phyloP scores from a whole-genome alignment of 2,113 vertebrate species.

The Gallinago jamesoni region DNA sequence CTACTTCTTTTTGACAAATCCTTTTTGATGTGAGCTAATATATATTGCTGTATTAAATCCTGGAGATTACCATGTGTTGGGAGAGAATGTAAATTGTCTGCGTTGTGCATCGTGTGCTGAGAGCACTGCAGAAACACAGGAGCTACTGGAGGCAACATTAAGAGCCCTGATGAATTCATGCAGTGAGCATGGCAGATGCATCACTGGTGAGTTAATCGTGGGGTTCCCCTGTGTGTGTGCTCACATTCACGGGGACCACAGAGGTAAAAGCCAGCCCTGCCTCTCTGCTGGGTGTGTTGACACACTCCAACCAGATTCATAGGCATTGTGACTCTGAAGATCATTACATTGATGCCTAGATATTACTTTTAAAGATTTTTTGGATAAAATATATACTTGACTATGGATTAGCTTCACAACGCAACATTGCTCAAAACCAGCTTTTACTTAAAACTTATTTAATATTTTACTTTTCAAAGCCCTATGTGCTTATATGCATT shows the following conservation, averaged over 20 bases:
- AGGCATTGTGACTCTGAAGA: neutral
- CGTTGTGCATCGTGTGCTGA: neutral
- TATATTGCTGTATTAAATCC: neutral
- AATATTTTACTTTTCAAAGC: neutral
- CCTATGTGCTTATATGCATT: neutral
- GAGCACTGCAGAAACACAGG: neutral
- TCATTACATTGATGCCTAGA: neutral
- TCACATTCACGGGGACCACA: neutral
- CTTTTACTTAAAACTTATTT: neutral
- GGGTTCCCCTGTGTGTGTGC: neutral
- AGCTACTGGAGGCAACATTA: neutral
- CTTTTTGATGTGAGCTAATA: neutral
- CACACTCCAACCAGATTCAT: neutral
- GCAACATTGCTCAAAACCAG: neutral
- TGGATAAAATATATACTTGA: neutral
- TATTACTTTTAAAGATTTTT: neutral
- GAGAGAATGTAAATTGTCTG: neutral
- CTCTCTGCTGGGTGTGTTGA: neutral
- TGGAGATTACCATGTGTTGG: neutral
- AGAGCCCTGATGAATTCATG: neutral
- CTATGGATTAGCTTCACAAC: neutral
- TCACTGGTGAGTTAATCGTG: rapidly evolving
- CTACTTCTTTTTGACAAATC: slow-evolving; percentile 24
- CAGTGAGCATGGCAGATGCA: rapidly evolving
- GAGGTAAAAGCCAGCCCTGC: neutral